A percentile compares a stretch with the other conserved stretches of the same genome.
Conservation (phyloP, 2,797 vertebrate genomes). For the Champsocephalus esox region DNA sequence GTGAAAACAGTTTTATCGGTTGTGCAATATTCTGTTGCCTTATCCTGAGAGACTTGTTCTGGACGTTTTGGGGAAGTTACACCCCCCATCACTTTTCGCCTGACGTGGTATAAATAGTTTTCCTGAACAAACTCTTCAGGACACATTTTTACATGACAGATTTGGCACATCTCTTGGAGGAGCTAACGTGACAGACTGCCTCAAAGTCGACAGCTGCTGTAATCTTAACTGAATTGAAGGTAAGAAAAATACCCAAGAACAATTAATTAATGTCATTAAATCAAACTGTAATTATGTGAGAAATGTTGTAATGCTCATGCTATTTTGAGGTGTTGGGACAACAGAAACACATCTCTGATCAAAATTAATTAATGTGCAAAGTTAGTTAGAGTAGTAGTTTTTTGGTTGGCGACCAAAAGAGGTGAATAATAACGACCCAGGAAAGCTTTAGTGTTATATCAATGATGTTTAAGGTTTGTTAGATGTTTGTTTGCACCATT, state of each 20-base stretch:
- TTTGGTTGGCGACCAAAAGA: neutral
- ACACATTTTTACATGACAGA: neutral
- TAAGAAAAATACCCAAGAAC: slow-evolving; percentile 23
- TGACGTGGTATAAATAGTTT: neutral
- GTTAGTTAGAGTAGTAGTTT: too few relatives aligned
- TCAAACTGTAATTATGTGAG: neutral
- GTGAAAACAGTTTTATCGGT: neutral
- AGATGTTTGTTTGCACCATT: too few relatives aligned
- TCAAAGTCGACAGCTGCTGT: neutral
- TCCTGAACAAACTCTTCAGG: neutral
- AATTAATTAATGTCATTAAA: neutral
- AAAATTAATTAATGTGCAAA: neutral
- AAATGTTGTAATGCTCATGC: neutral
- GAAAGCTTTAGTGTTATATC: neutral
- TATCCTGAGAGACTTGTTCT: neutral
- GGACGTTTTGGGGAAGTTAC: neutral
- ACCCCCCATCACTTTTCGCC: neutral
- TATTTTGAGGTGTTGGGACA: neutral
- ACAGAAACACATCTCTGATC: neutral
- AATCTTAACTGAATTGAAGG: slow-evolving; percentile 5
- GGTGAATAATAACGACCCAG: neutral
- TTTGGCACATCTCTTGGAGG: neutral
- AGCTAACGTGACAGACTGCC: neutral
- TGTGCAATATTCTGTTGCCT: slow-evolving; percentile 14
- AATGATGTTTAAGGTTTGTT: neutral